Conservation (phyloP, 2,797 vertebrate genomes). For the Sebastes hubbsi region DNA sequence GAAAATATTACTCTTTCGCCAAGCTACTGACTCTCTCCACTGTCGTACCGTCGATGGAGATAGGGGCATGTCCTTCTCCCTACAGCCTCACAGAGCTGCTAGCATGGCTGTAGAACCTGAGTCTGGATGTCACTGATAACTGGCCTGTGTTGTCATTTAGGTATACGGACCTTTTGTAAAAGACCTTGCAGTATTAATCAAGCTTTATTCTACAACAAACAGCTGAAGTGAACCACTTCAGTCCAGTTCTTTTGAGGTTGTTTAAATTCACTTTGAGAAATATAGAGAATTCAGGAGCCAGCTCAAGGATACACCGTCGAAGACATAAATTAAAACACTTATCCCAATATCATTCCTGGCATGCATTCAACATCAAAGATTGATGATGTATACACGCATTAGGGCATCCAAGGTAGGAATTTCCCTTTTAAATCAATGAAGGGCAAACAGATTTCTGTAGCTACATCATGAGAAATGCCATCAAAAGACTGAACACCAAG, state of each 20-base stretch:
- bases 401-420: constrained; percentile 23
- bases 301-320: constrained; percentile 1
- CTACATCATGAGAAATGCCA: background rate
- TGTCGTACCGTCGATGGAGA: background rate
- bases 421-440: constrained; percentile 19
- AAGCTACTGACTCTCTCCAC: too few species aligned
- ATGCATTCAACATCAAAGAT: background rate
- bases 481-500: background rate
- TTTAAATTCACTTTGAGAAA: constrained; percentile 12
- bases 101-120: background rate
- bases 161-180: background rate
- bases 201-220: background rate
- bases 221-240: background rate
- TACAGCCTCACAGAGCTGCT: too few species aligned
- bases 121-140: background rate
- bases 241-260: background rate
- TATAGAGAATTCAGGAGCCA: background rate
- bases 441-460: background rate
- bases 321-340: constrained; percentile 19
- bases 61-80: background rate
- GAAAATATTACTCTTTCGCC: too few species aligned
- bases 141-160: background rate
- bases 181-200: background rate
- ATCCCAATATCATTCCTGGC: constrained; percentile 17
- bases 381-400: constrained; percentile 11